Conservation (phyloP, 2,113 vertebrate genomes). For the Pontoporia blainvillei region DNA sequence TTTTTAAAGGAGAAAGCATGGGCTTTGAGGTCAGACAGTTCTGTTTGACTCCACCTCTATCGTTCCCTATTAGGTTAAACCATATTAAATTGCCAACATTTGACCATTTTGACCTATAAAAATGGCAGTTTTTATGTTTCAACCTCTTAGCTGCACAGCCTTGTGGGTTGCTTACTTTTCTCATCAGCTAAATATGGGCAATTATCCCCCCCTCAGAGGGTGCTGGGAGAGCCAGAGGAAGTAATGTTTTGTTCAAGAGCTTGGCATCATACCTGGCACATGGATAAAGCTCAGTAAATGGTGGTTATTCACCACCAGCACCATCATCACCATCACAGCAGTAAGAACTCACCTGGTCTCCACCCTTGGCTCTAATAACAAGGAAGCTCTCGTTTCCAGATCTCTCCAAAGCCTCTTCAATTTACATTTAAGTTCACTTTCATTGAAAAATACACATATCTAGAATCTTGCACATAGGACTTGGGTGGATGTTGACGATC, state of each 20-base stretch:
- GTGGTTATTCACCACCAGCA: neutral
- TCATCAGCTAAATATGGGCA: neutral
- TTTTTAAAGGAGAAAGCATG: neutral
- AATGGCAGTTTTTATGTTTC: neutral
- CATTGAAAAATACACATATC: neutral
- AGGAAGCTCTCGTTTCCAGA: neutral
- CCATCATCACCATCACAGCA: neutral
- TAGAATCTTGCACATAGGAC: neutral
- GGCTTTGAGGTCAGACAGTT: neutral
- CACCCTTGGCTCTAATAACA: neutral
- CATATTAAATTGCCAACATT: neutral
- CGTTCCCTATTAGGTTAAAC: neutral
- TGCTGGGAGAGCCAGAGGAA: neutral
- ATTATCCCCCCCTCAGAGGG: neutral
- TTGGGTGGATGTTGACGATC: neutral
- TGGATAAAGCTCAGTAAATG: neutral
- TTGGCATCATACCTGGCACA: neutral
- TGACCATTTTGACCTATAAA: neutral
- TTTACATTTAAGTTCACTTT: neutral
- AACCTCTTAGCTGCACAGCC: neutral
- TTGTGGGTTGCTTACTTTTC: neutral
- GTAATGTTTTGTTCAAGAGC: neutral
- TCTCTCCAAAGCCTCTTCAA: neutral
- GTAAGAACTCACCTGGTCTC: neutral
- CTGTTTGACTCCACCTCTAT: neutral